A percentile compares a stretch with the other conserved stretches of the same genome.
These are phyloP conservation scores for Polydrusus tereticollis DNA, from an alignment of 2,888 invertebrate genomes.

Conservation along the genomic window DNA sequence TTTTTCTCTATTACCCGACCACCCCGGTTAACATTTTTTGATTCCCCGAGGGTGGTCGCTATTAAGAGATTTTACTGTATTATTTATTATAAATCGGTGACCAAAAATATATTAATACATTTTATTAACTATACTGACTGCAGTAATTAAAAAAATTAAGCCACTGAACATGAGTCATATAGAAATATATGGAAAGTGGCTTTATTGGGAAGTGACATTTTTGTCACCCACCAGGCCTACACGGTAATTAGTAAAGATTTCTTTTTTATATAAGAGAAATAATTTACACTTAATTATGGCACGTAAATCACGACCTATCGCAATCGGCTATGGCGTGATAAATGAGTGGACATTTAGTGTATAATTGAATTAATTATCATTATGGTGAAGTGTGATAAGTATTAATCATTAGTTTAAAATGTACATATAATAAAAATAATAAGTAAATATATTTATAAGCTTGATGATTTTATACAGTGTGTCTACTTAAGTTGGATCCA, in stretches of 20 bases:
- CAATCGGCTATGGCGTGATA: neutral
- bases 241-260: neutral
- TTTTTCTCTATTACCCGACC: too few relatives aligned
- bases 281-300: neutral
- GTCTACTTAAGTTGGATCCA: too few relatives aligned
- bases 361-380: neutral
- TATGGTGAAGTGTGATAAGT: too few relatives aligned
- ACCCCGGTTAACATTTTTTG: too few relatives aligned
- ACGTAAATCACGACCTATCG: neutral
- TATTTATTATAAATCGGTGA: neutral
- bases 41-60: too few relatives aligned
- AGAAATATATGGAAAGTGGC: neutral
- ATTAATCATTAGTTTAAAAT: too few relatives aligned
- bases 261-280: neutral
- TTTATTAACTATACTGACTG: neutral
- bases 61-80: too few relatives aligned
- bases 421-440: too few relatives aligned
- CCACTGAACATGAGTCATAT: neutral
- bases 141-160: neutral
- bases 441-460: too few relatives aligned
- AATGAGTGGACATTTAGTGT: neutral
- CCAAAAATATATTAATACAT: too few relatives aligned
- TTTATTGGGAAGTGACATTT: slow-evolving; percentile 10
- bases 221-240: slow-evolving; percentile 2
- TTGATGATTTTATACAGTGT: too few relatives aligned